Evolutionary conservation across 2,113 vertebrate genomes (phyloP).

Genomic region (Leptobrachium ailaonicum): DNA sequence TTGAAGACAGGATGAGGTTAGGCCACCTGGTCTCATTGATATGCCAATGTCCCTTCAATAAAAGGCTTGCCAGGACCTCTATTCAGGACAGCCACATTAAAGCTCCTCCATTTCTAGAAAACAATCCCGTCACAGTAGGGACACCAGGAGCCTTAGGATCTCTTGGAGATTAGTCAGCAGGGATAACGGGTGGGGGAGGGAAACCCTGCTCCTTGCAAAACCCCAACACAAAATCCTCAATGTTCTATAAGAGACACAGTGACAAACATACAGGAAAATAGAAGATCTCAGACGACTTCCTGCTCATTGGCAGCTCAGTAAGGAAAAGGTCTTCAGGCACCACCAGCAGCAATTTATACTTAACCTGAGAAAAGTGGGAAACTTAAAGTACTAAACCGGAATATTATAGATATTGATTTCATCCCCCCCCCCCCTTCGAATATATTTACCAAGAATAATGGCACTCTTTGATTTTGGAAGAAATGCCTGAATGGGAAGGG

Average conservation of each 20-base stretch:
- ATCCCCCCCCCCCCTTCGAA: too few relatives aligned
- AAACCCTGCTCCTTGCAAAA: neutral
- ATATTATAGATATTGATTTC: too few relatives aligned
- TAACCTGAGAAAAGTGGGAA: too few relatives aligned
- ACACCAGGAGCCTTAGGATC: constrained; percentile 32
- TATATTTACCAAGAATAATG: too few relatives aligned
- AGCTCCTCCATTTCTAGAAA: constrained; percentile 38
- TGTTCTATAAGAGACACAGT: neutral
- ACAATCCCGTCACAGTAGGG: constrained; percentile 49
- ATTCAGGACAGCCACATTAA: constrained; percentile 35
- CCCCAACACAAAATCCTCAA: neutral
- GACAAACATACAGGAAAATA: too few relatives aligned
- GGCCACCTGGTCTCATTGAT: constrained; percentile 42
- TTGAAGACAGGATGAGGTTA: constrained; percentile 14
- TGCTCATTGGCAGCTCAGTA: too few relatives aligned
- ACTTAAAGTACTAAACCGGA: too few relatives aligned
- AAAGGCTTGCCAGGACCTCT: constrained; percentile 28
- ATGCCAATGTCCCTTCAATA: constrained; percentile 45
- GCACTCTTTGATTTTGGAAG: too few relatives aligned
- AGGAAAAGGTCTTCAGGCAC: too few relatives aligned
- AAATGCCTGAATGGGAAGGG: too few relatives aligned
- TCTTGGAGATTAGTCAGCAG: neutral
- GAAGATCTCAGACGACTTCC: too few relatives aligned
- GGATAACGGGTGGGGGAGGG: constrained; percentile 42
- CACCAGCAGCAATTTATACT: too few relatives aligned